A percentile compares a stretch with the other conserved stretches of the same genome.
phyloP scores from a whole-genome alignment of 53 echinoderm and acorn worm species.

The Actinopyga echinites region DNA sequence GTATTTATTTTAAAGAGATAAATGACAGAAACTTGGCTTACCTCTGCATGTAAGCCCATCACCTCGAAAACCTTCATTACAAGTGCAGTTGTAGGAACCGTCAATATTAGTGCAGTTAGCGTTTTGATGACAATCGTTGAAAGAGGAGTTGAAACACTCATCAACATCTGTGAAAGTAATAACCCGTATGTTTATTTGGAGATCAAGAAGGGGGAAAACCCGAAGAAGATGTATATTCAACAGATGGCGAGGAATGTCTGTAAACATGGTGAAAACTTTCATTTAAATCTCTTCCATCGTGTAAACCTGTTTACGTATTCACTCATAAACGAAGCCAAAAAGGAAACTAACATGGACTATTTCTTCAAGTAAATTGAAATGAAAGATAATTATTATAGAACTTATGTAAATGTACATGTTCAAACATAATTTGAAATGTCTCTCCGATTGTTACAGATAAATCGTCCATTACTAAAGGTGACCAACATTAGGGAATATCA shows the following conservation, averaged over 20 bases:
- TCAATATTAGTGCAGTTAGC: conserved; percentile 3
- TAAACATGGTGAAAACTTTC: background rate
- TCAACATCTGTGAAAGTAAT: conserved; percentile 45
- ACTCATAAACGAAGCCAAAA: background rate
- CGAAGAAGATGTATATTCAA: background rate
- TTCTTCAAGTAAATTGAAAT: too few species aligned
- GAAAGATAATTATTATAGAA: too few species aligned
- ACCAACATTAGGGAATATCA: too few species aligned
- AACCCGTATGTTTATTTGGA: background rate
- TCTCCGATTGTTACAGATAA: too few species aligned
- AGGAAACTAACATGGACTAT: too few species aligned
- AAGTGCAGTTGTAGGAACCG: conserved; percentile 13
- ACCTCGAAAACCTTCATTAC: conserved; percentile 18
- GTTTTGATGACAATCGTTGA: conserved; percentile 5
- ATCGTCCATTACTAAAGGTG: too few species aligned
- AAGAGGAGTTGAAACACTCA: conserved; percentile 50
- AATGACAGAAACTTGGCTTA: conserved; percentile 20
- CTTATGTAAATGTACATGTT: too few species aligned
- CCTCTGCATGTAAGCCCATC: conserved; percentile 43
- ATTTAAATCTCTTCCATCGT: background rate
- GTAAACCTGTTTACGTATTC: background rate
- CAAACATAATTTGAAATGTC: too few species aligned
- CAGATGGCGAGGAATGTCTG: background rate
- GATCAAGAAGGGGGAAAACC: background rate
- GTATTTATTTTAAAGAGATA: too few species aligned